Conservation (phyloP, 2,888 invertebrate species). For the Mechanitis messenoides region DNA sequence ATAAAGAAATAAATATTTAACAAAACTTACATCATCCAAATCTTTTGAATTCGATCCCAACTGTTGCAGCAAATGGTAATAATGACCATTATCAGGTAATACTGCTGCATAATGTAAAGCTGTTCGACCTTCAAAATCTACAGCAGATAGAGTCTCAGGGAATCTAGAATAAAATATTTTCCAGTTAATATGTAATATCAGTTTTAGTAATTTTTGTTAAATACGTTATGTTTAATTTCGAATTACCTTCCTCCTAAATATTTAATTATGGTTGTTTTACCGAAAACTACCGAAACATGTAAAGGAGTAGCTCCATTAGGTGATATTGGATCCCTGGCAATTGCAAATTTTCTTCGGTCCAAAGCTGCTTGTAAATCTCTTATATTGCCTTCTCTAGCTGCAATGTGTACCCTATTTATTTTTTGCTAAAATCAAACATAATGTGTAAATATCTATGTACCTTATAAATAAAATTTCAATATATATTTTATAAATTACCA, state of each 20-base stretch:
- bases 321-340: constrained; percentile 90
- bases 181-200: constrained; percentile 1
- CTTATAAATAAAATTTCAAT: too few species aligned
- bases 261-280: constrained; percentile 86
- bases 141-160: constrained; percentile 89
- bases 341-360: constrained; percentile 92
- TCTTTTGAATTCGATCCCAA: constrained; percentile 90
- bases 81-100: constrained; percentile 90
- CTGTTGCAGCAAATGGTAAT: constrained; percentile 89
- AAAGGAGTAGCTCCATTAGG: constrained; percentile 90
- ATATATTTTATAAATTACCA: constrained; percentile 75
- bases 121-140: constrained; percentile 88
- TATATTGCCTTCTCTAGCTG: constrained; percentile 89
- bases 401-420: constrained; percentile 91
- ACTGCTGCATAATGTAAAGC: constrained; percentile 92
- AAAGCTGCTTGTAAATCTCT: constrained; percentile 89
- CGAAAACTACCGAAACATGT: constrained; percentile 90
- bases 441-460: not conserved
- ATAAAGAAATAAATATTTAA: too few species aligned
- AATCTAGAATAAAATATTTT: constrained; percentile 70
- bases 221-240: not conserved
- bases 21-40: constrained; percentile 84
- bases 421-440: constrained; percentile 80
- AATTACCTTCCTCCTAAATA: constrained; percentile 74
- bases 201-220: not conserved